A percentile compares a stretch with the other conserved stretches of the same genome.
Evolutionary conservation across 1,140 invertebrate species (phyloP).

Genomic region (Monochamus saltuarius): DNA sequence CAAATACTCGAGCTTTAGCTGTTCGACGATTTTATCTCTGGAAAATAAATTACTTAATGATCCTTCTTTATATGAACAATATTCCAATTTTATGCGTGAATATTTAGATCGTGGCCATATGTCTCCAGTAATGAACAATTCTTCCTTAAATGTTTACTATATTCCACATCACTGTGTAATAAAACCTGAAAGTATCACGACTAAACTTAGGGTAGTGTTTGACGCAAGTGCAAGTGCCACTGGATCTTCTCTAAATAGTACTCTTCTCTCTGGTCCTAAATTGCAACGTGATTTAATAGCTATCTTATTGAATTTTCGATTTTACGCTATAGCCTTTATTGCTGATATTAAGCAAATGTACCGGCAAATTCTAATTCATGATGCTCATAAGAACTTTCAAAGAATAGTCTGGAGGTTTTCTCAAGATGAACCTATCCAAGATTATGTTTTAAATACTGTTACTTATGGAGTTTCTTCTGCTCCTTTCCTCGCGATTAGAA

Average conservation of each 20-base stretch:
- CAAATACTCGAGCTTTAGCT: constrained; percentile 8
- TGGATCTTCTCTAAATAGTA: constrained; percentile 34
- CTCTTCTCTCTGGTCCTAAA: constrained; percentile 32
- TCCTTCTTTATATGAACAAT: constrained; percentile 3
- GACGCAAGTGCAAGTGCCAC: constrained; percentile 5
- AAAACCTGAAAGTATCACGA: constrained; percentile 32
- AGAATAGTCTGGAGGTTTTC: constrained; percentile 22
- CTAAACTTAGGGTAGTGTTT: constrained; percentile 24
- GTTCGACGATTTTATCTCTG: constrained; percentile 7
- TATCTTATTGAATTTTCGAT: constrained; percentile 51
- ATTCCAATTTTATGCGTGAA: constrained; percentile 14
- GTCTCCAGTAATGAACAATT: not conserved
- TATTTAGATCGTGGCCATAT: constrained; percentile 12
- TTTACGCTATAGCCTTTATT: constrained; percentile 43
- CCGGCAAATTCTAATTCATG: constrained; percentile 12
- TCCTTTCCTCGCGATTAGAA: constrained; percentile 37
- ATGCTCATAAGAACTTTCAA: constrained; percentile 15
- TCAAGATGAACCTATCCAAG: constrained; percentile 4
- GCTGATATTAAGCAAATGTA: constrained; percentile 32
- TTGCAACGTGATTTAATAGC: constrained; percentile 36
- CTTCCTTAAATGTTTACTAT: constrained; percentile 15
- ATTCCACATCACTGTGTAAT: constrained; percentile 47
- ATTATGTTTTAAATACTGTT: constrained; percentile 29
- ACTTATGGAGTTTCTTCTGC: constrained; percentile 41
- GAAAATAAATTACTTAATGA: constrained; percentile 10